phyloP scores from a whole-genome alignment of 1,140 invertebrate species.

The Ditylenchus dipsaci region DNA sequence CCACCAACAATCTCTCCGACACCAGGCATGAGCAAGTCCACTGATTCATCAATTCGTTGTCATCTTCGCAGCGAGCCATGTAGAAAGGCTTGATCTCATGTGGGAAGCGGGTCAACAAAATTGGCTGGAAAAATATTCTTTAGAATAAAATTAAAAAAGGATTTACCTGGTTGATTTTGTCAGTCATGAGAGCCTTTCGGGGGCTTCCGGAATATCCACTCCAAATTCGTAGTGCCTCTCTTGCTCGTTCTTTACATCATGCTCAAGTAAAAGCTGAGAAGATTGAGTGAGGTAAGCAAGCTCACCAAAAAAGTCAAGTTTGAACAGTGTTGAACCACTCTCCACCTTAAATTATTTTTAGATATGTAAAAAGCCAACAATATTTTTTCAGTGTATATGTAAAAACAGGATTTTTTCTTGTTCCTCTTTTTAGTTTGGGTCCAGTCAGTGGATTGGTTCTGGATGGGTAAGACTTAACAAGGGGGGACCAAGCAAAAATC shows the following conservation, averaged over 20 bases:
- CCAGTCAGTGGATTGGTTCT: no score
- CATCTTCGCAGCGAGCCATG: slow-evolving; percentile 83
- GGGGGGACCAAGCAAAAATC: no score
- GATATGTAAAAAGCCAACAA: slow-evolving; percentile 11
- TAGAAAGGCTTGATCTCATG: slow-evolving; percentile 96
- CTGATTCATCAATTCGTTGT: slow-evolving; percentile 86
- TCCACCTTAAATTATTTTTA: slow-evolving; percentile 72
- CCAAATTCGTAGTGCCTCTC: slow-evolving; percentile 88
- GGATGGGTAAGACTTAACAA: no score
- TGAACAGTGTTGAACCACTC: slow-evolving; percentile 95
- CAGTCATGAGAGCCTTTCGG: slow-evolving; percentile 98
- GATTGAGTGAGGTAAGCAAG: slow-evolving; percentile 89
- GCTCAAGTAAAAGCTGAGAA: slow-evolving; percentile 90
- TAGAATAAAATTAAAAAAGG: no score
- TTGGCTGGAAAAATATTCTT: slow-evolving; percentile 65
- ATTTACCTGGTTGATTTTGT: slow-evolving; percentile 76
- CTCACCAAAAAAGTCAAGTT: slow-evolving; percentile 89
- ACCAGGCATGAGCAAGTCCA: slow-evolving; percentile 88
- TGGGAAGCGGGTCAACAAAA: slow-evolving; percentile 89
- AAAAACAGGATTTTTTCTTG: no score
- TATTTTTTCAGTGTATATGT: no score
- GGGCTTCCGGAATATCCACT: slow-evolving; percentile 98
- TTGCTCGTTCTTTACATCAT: slow-evolving; percentile 95
- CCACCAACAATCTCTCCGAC: slow-evolving; percentile 99
- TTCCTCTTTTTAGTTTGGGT: no score